Conservation (phyloP, 2,888 invertebrate species). For the Hylaea fasciaria region DNA sequence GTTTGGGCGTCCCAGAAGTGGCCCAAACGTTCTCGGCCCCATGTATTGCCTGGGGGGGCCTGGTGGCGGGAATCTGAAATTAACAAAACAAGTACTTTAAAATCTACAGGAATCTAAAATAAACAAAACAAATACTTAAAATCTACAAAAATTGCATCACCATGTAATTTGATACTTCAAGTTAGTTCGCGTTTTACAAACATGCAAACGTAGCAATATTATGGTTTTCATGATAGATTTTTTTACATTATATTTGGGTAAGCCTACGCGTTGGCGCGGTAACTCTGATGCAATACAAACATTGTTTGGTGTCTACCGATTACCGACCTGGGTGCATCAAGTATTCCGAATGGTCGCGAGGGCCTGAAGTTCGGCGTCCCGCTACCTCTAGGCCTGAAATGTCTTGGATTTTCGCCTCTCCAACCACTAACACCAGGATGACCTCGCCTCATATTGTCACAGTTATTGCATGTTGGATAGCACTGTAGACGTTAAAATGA, state of each 20-base stretch:
- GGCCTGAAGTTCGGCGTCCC: constrained; percentile 66
- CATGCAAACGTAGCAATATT: not conserved
- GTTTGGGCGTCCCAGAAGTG: constrained; percentile 45
- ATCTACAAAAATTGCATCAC: not conserved
- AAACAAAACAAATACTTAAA: constrained; percentile 13
- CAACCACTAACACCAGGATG: constrained; percentile 74
- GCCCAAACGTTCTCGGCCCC: constrained; percentile 51
- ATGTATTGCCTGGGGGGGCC: constrained; percentile 46
- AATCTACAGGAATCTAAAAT: constrained; percentile 57
- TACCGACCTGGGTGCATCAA: constrained; percentile 63
- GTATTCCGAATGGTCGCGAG: constrained; percentile 54
- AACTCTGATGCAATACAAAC: constrained; percentile 50
- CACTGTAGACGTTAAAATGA: constrained; percentile 29
- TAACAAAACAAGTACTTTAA: constrained; percentile 12
- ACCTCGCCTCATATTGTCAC: constrained; percentile 78
- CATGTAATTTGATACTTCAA: constrained; percentile 5
- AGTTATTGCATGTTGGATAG: constrained; percentile 61
- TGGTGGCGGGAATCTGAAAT: constrained; percentile 68
- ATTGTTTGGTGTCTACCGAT: constrained; percentile 6
- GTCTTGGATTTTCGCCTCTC: constrained; percentile 75
- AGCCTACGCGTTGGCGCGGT: constrained; percentile 56
- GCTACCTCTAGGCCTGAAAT: constrained; percentile 71
- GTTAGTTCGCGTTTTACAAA: constrained; percentile 8
- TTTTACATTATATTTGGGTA: not conserved
- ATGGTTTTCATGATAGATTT: constrained; percentile 7